Conservation (phyloP, 2,797 vertebrate genomes). For the Clangula hyemalis region DNA sequence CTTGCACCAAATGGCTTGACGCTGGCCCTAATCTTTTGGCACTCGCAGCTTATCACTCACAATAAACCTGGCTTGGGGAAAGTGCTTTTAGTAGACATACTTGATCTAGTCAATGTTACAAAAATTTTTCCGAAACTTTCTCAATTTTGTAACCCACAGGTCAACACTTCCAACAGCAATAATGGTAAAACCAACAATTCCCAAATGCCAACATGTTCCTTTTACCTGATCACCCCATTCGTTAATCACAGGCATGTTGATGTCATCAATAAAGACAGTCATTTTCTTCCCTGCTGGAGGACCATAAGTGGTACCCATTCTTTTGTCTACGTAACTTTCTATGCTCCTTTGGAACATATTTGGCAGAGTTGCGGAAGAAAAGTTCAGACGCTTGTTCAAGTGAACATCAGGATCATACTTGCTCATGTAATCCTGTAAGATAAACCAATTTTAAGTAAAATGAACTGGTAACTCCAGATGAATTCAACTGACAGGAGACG, state of each 20-base stretch:
- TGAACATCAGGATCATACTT: constrained; percentile 83
- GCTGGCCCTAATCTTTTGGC: background rate
- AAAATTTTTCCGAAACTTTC: background rate
- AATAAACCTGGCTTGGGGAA: background rate
- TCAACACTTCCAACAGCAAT: background rate
- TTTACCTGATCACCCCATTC: constrained; percentile 91
- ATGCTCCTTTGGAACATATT: constrained; percentile 82
- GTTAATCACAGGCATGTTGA: constrained; percentile 90
- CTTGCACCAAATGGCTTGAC: background rate
- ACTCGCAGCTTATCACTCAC: background rate
- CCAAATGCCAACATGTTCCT: background rate
- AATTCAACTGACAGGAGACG: background rate
- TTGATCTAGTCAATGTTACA: background rate
- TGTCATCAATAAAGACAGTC: constrained; percentile 88
- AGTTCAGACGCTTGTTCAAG: constrained; percentile 83
- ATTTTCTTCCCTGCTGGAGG: constrained; percentile 86
- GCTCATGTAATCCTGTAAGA: constrained; percentile 80
- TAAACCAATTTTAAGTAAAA: background rate
- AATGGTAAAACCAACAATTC: background rate
- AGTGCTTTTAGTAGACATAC: background rate
- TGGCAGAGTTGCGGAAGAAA: constrained; percentile 86
- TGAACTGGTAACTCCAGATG: background rate
- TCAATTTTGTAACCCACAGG: background rate
- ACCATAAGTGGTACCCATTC: constrained; percentile 86
- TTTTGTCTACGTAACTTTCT: constrained; percentile 87